Conservation (phyloP, 1,140 invertebrate genomes). For the Penaeus indicus region DNA sequence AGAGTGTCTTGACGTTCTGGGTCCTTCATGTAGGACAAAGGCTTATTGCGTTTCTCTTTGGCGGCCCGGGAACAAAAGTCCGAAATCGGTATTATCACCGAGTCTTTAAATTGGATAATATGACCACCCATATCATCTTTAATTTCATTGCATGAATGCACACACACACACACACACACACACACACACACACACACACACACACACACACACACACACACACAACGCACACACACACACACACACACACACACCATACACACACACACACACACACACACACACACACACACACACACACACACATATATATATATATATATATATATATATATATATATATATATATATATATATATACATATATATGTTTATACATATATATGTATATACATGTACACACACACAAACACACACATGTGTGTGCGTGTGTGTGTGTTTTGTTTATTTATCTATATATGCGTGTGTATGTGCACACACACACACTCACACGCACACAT, state of each 20-base stretch:
- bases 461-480: background rate
- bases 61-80: too few relatives aligned
- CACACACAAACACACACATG: background rate
- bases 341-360: background rate
- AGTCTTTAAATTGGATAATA: too few relatives aligned
- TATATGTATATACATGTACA: background rate
- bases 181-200: background rate
- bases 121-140: background rate
- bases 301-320: background rate
- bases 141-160: slow-evolving; percentile 30
- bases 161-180: background rate
- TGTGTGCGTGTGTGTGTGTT: background rate
- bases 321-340: background rate
- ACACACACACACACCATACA: slow-evolving; percentile 1
- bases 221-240: slow-evolving; percentile 8
- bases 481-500: background rate
- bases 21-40: too few relatives aligned
- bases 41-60: too few relatives aligned
- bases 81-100: too few relatives aligned
- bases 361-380: too few relatives aligned
- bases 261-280: slow-evolving; percentile 25
- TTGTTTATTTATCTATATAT: background rate
- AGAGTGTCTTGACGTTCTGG: too few relatives aligned
- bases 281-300: background rate
- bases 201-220: background rate